Base-by-base conservation (phyloP, 2,113 vertebrate genomes). In the Malurus melanocephalus region DNA sequence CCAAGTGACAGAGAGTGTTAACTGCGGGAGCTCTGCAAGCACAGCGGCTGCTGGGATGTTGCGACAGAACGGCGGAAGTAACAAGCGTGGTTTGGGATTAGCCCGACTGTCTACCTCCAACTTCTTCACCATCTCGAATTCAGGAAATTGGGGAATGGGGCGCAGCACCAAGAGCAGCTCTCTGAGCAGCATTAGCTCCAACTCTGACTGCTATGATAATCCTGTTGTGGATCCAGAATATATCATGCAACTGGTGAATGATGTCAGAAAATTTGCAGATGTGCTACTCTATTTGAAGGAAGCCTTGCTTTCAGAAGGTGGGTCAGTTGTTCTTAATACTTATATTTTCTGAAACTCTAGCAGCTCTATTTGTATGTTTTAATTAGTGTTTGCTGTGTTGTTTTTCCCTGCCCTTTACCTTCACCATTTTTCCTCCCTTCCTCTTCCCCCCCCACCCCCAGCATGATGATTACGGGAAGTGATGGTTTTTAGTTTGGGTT, bases 181-280 rank as follows among this genome's bases (percentile, higher is more conserved):
- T 33, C 92, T 98, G 92, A 97, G 95, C 94, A 98, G 96, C 81
- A 97, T 98, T 78, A 98, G 97, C 92, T 97, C 96, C 79, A 97
- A 95, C 40, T 96, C 96, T 2, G 98, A 98, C 72, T 96, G 96
- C 88, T 95, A 96, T 32, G 98, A 99, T 45, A 95, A 78, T 61
- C 95, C 98, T 48, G 77, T 95, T 86, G 97, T 98, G 33, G 98
- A 99, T 92, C 98, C 98, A 23, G 97, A 99, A 87, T 99, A 99
- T 83, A 99, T 99, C 92, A 98, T 98, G 98, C 98, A 99, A 92
- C 96, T 99, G 94, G 98, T 99, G 95, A 98, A 98, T 4, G 99
- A 99, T 21, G 98, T 99, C 93, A 98, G 99, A 85, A 99, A 97
- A 93, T 99, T 99, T 96, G 98, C 99, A 17, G 98, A 99, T 42